Evolutionary conservation across 2,888 invertebrate species (phyloP), one percentile per base, ranked within the genome.

Genomic region (Erannis defoliaria): DNA sequence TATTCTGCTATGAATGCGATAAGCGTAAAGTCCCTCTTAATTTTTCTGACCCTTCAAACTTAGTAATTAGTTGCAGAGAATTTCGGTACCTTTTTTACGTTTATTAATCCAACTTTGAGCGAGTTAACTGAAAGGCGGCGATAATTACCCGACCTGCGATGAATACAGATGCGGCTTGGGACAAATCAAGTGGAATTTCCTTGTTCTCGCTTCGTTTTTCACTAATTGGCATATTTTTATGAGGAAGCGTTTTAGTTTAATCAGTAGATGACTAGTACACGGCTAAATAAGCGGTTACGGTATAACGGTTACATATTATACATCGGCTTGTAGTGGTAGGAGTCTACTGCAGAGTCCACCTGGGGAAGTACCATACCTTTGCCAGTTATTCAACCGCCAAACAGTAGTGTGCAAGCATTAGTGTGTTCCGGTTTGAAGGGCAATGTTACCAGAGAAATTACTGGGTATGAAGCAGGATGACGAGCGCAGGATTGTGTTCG

Each of bases 21-120:
- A 18, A 8, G 5, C 46, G 29, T 31, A 2, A 31, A 31, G 16
- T 5, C 31, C 10, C 18, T 18, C 31, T 38, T 21, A 21, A 23
- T 43, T 35, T 26, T 42, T 35, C 26, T 23, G 18, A 42, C 16
- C 42, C 42, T 42, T 26, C 14, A 23, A 42, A 57, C 16, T 57
- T 35, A 14, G 26, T 57, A 35, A 57, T 50, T 50, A 50, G 18
- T 57, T 43, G 23, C 42, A 40, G 31, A n/a, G 40, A 35, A 38
- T 35, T 38, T 49, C 16, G 23, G 14, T 45, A 35, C 6, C 31
- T 19, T 46, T 46, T 31, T 46, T 6, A 19, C 16, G 16, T 33
- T 46, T 46, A 31, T 46, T 46, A 46, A 31, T 46, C 46, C 46
- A 18, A 46, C 31, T 33, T 51, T 31, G n/a, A 19, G 16, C 1